These are phyloP conservation scores for Gymnopithys bicolor DNA, from an alignment of 2,797 vertebrate genomes.

Conservation along the genomic window DNA sequence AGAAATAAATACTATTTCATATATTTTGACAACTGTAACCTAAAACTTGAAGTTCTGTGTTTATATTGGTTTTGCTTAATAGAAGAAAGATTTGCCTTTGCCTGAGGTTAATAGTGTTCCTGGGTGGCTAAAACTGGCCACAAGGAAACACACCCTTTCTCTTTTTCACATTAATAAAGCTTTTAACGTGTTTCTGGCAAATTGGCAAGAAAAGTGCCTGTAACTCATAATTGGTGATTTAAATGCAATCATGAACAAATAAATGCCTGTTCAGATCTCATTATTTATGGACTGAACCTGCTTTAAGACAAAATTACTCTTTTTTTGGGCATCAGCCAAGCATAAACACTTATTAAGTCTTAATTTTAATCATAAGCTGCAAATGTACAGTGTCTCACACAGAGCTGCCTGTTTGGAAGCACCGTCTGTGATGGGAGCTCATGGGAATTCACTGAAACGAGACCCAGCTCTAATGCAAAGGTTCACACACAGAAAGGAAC, in stretches of 20 bases:
- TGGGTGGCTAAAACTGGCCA: conserved; percentile 80
- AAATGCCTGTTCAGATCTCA: conserved; percentile 81
- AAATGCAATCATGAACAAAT: conserved; percentile 81
- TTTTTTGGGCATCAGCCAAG: conserved; percentile 76
- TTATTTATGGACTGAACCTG: conserved; percentile 80
- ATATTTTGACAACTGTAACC: conserved; percentile 60
- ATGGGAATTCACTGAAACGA: conserved; percentile 19
- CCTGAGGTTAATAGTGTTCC: conserved; percentile 82
- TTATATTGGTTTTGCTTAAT: conserved; percentile 57
- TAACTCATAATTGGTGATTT: conserved; percentile 82
- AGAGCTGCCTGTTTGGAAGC: conserved; percentile 53
- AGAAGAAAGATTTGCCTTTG: conserved; percentile 74
- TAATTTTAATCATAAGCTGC: conserved; percentile 67
- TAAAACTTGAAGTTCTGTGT: conserved; percentile 50
- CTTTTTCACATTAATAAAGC: conserved; percentile 76
- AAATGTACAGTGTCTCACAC: conserved; percentile 50
- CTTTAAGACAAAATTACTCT: conserved; percentile 76
- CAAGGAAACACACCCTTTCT: conserved; percentile 80
- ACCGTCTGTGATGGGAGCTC: conserved; percentile 23
- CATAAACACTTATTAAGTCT: conserved; percentile 71
- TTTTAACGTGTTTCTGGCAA: conserved; percentile 80
- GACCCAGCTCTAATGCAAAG: conserved; percentile 4
- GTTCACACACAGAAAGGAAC: neutral
- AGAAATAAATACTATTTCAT: conserved; percentile 51
- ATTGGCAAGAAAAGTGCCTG: conserved; percentile 75